Conservation (phyloP, 2,888 invertebrate species). For the Mesorhabditis spiculigera region DNA sequence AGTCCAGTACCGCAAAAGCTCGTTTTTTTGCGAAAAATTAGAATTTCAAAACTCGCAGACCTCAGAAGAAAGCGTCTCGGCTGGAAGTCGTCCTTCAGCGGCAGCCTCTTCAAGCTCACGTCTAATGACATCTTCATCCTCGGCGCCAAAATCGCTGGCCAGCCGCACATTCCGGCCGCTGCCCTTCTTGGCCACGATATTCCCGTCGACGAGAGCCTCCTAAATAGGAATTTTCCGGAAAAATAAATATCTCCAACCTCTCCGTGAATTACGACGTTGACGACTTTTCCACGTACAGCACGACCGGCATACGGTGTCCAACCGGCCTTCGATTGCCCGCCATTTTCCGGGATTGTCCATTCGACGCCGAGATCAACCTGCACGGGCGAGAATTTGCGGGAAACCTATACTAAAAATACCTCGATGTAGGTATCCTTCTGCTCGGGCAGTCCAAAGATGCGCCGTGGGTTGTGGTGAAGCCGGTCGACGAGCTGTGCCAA, state of each 20-base stretch:
- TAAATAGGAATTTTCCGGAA: too few relatives aligned
- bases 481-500: constrained; percentile 76
- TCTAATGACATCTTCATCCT: too few relatives aligned
- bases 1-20: too few relatives aligned
- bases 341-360: constrained; percentile 59
- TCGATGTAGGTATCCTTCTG: constrained; percentile 90
- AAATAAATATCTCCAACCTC: constrained; percentile 63
- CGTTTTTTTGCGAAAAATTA: too few relatives aligned
- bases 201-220: constrained; percentile 89
- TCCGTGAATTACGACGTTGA: constrained; percentile 87
- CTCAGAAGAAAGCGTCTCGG: too few relatives aligned
- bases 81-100: background rate
- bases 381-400: background rate
- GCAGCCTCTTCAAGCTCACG: background rate
- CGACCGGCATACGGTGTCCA: constrained; percentile 95
- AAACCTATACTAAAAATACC: constrained; percentile 62
- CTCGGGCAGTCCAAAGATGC: constrained; percentile 91
- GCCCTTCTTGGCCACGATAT: constrained; percentile 77
- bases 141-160: background rate
- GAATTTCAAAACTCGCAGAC: too few relatives aligned
- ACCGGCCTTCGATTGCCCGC: constrained; percentile 81
- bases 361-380: constrained; percentile 49
- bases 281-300: constrained; percentile 77
- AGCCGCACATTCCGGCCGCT: constrained; percentile 79
- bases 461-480: constrained; percentile 86